A percentile compares a stretch with the other conserved stretches of the same genome.
These are phyloP conservation scores for Danio albolineatus DNA, from an alignment of 2,797 vertebrate species.

Conservation along the genomic window DNA sequence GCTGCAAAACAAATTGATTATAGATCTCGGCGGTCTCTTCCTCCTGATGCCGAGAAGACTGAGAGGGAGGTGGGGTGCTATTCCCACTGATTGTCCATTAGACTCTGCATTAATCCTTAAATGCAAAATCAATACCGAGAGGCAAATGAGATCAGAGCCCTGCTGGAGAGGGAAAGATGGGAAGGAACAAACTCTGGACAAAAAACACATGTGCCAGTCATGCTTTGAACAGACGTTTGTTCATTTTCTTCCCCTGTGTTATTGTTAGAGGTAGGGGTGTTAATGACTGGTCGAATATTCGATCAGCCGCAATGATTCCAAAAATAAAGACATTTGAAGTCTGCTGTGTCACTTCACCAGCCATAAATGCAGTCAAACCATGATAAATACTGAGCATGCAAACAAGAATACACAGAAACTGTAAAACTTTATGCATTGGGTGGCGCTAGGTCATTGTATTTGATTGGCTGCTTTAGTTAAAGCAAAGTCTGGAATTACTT, in stretches of 20 bases:
- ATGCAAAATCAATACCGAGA: slow-evolving; percentile 58
- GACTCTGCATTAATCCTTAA: slow-evolving; percentile 57
- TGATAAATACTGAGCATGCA: no score
- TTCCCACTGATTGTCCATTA: slow-evolving; percentile 58
- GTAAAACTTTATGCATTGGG: no score
- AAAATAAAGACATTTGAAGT: no score
- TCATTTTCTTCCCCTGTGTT: slow-evolving; percentile 14
- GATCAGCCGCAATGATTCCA: no score
- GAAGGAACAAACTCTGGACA: neutral
- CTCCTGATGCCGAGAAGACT: slow-evolving; percentile 37
- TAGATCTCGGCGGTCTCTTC: slow-evolving; percentile 35
- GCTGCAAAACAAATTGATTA: slow-evolving; percentile 55
- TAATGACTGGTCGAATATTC: no score
- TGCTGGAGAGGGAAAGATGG: slow-evolving; percentile 31
- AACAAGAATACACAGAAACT: no score
- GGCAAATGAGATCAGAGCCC: slow-evolving; percentile 53
- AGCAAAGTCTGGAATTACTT: no score
- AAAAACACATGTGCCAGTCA: neutral
- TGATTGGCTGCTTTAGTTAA: no score
- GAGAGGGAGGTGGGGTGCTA: slow-evolving; percentile 45
- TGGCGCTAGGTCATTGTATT: no score
- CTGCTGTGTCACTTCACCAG: no score
- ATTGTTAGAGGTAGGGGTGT: neutral
- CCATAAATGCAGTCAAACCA: no score
- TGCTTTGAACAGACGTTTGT: slow-evolving; percentile 5